These are phyloP conservation scores for Aphaenogaster ashmeadi DNA, from an alignment of 1,140 invertebrate genomes.

Conservation along the genomic window DNA sequence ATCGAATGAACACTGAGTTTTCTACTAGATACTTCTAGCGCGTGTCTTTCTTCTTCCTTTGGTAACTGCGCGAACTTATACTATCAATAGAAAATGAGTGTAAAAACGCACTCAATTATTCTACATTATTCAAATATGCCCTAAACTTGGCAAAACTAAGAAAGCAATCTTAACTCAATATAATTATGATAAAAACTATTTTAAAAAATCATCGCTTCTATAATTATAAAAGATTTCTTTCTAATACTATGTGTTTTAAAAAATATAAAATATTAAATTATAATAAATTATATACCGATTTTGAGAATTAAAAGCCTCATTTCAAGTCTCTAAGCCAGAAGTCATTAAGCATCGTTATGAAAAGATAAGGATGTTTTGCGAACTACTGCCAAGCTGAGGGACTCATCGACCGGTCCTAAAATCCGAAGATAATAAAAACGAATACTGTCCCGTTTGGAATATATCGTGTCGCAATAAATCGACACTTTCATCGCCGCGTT, in stretches of 20 bases:
- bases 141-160: constrained; percentile 19
- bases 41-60: constrained; percentile 20
- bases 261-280: constrained; percentile 6
- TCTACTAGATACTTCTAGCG: background rate
- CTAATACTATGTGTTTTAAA: background rate
- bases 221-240: background rate
- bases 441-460: constrained; percentile 60
- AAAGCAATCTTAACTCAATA: background rate
- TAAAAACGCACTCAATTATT: constrained; percentile 27
- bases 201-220: background rate
- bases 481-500: background rate
- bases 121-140: background rate
- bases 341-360: background rate
- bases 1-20: constrained; percentile 12
- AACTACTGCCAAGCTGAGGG: background rate
- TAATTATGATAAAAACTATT: constrained; percentile 12
- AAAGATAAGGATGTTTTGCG: background rate
- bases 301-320: background rate
- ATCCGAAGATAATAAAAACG: constrained; percentile 38
- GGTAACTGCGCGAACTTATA: constrained; percentile 8
- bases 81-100: constrained; percentile 16
- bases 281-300: constrained; percentile 23
- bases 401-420: background rate
- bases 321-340: constrained; percentile 1
- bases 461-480: constrained; percentile 20